Evolutionary conservation across 2,888 invertebrate species (phyloP).

Genomic region (Drosophila mayaguana): DNA sequence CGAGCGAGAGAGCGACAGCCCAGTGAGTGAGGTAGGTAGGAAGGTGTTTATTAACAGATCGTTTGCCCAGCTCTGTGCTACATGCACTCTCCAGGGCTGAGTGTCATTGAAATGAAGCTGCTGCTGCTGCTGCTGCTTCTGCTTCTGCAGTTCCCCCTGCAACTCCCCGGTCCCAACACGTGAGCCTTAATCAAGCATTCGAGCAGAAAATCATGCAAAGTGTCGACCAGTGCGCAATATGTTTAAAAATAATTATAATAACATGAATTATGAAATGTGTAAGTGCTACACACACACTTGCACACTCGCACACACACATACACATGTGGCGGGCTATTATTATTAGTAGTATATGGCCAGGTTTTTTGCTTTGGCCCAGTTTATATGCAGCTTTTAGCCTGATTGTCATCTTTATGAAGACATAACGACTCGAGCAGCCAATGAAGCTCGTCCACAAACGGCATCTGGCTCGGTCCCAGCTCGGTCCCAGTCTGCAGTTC

Average conservation of each 20-base stretch:
- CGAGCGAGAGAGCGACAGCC: background rate
- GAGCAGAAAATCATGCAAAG: slow-evolving; percentile 77
- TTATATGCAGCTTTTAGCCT: slow-evolving; percentile 63
- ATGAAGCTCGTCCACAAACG: slow-evolving; percentile 41
- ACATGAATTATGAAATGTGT: slow-evolving; percentile 65
- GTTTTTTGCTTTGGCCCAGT: slow-evolving; percentile 67
- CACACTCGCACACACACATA: background rate
- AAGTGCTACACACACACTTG: slow-evolving; percentile 12
- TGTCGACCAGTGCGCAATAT: slow-evolving; percentile 65
- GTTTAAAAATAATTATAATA: slow-evolving; percentile 79
- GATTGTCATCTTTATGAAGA: slow-evolving; percentile 80
- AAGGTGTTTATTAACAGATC: slow-evolving; percentile 84
- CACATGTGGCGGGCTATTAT: slow-evolving; percentile 49
- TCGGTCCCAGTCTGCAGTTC: background rate
- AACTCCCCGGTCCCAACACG: background rate
- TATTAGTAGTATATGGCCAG: slow-evolving; percentile 62
- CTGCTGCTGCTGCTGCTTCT: slow-evolving; percentile 1
- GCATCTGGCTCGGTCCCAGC: slow-evolving; percentile 23
- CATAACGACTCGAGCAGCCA: slow-evolving; percentile 66
- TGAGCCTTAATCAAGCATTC: slow-evolving; percentile 61
- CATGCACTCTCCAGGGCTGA: slow-evolving; percentile 51
- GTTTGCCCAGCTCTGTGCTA: slow-evolving; percentile 72
- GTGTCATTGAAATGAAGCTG: slow-evolving; percentile 49
- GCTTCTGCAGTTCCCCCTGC: background rate
- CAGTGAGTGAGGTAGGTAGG: slow-evolving; percentile 25